Conservation (phyloP, 2,888 invertebrate species). For the Aspidiotus destructor region DNA sequence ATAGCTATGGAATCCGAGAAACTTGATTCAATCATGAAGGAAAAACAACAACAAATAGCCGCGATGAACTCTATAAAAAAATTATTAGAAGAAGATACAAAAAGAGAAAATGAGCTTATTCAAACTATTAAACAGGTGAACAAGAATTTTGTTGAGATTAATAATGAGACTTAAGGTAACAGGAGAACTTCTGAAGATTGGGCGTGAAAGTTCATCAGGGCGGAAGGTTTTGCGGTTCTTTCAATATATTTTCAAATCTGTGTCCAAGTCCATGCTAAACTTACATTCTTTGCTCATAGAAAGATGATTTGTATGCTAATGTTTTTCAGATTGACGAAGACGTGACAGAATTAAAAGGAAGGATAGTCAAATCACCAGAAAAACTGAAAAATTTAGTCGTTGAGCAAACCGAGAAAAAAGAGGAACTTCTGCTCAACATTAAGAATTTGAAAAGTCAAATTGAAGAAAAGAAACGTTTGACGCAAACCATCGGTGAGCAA, state of each 20-base stretch:
- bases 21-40: slow-evolving; percentile 10
- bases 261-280: not conserved
- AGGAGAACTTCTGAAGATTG: not conserved
- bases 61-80: slow-evolving; percentile 9
- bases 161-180: not conserved
- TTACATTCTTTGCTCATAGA: not conserved
- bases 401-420: slow-evolving; percentile 8
- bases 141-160: not conserved
- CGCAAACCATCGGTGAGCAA: not conserved
- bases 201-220: not conserved
- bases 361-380: slow-evolving; percentile 21
- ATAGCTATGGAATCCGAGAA: slow-evolving; percentile 10
- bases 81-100: not conserved
- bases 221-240: too few relatives aligned
- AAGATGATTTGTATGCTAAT: too few relatives aligned
- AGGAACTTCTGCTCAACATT: not conserved
- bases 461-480: slow-evolving; percentile 23
- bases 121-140: slow-evolving; percentile 7
- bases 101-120: slow-evolving; percentile 12
- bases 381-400: slow-evolving; percentile 16
- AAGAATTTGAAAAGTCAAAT: slow-evolving; percentile 6
- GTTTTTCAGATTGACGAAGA: slow-evolving; percentile 15
- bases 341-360: slow-evolving; percentile 1
- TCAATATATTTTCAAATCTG: not conserved
- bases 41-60: slow-evolving; percentile 11